Conservation (phyloP, 2,888 invertebrate genomes). For the Lasius fuliginosus region DNA sequence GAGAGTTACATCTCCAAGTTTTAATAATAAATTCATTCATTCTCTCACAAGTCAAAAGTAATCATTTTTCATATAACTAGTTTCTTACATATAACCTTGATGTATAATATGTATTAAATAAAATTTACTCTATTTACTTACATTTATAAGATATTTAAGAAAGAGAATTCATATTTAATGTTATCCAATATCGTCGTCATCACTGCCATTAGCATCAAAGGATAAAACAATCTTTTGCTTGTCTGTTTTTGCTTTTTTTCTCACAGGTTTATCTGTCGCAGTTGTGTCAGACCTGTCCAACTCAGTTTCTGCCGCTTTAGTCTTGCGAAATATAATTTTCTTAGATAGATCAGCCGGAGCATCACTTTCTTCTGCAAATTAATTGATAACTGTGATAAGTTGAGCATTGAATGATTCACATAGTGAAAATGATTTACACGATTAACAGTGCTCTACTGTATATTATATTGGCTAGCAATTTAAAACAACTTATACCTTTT, state of each 20-base stretch:
- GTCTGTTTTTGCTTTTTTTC: slow-evolving; percentile 76
- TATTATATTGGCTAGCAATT: background rate
- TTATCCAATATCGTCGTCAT: slow-evolving; percentile 79
- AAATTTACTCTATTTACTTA: background rate
- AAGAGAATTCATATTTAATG: background rate
- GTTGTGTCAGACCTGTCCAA: slow-evolving; percentile 51
- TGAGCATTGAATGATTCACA: background rate
- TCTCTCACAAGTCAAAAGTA: background rate
- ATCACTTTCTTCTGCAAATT: slow-evolving; percentile 87
- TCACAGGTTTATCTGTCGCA: slow-evolving; percentile 64
- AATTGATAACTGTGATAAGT: background rate
- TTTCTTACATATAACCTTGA: background rate
- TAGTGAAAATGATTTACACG: background rate
- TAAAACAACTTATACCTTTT: slow-evolving; percentile 75
- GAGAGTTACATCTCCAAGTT: background rate
- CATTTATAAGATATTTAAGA: background rate
- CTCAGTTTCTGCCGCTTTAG: slow-evolving; percentile 80
- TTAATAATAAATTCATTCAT: background rate
- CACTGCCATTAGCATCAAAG: slow-evolving; percentile 75
- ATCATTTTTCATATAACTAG: background rate
- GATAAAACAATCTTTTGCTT: slow-evolving; percentile 80
- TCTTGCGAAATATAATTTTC: slow-evolving; percentile 87
- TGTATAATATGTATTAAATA: background rate
- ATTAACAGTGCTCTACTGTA: background rate
- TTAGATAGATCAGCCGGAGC: slow-evolving; percentile 89